Evolutionary conservation across 2,797 vertebrate species (phyloP), one percentile per base, ranked within the genome.

Genomic region (Tachyglossus aculeatus): DNA sequence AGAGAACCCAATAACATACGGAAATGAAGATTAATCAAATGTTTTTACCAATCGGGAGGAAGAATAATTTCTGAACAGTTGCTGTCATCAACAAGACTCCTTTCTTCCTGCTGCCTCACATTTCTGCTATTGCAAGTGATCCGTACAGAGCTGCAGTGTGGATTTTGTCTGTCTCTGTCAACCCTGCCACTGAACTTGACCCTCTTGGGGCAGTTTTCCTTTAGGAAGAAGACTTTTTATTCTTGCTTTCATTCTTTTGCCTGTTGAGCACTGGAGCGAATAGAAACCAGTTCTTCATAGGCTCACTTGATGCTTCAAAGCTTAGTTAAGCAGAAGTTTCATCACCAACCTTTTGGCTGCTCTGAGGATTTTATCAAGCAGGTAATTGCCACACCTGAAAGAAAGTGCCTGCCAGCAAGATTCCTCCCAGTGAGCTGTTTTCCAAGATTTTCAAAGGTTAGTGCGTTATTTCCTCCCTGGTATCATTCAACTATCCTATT

Each of bases 11-110:
- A 69, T 8, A 70, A 65, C 75, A 78, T 5, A 1, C 68, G 80
- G 90, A 92, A 91, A 89, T 82, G 77, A 79, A 51, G 84, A 45
- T 77, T 79, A 85, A 90, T 87, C 81, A 73, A 65, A 61, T 65
- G 67, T 81, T 80, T 15, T 77, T 66, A 74, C 71, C 70, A 71
- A 58, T 74, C 83, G 72, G 65, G 83, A 77, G 78, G 86, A 48
- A 70, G 83, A 84, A 85, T 60, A 1, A 80, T 86, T 80, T 78
- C 70, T 75, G 64, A 80, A 50, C 60, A 82, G 60, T 64, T 29
- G 31, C 15, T 12, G n/a, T 10, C 31, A 19, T 48, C 16, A 32
- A 60, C 55, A 59, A 65, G 51, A 62, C 68, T 58, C 48, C 73
- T 58, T 71, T 43, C 85, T 58, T 74, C 78, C 55, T 44, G 15